These are phyloP conservation scores for Blastomussa wellsi DNA, from an alignment of 92 coral and sea anemone species.

Conservation along the genomic window DNA sequence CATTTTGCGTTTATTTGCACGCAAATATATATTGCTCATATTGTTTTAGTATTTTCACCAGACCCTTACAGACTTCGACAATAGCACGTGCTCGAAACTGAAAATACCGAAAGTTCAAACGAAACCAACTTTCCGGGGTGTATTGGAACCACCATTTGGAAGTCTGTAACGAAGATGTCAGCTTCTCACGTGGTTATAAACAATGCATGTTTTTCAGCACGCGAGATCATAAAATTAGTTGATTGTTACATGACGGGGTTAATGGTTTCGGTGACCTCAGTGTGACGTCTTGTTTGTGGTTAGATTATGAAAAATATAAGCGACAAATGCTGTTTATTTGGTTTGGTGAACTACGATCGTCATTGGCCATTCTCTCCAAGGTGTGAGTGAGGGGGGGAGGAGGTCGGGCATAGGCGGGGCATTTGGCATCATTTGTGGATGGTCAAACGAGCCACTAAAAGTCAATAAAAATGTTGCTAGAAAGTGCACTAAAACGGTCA, in stretches of 20 bases:
- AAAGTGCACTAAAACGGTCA: no score
- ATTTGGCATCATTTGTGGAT: no score
- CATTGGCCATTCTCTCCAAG: neutral
- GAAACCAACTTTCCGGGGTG: neutral
- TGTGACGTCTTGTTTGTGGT: neutral
- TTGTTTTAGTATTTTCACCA: neutral
- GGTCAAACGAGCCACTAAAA: no score
- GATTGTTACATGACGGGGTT: neutral
- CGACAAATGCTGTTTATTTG: neutral
- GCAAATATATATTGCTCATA: neutral
- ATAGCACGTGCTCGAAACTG: neutral
- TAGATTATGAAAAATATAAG: neutral
- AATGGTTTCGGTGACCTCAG: neutral
- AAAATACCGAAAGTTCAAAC: neutral
- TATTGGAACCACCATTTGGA: no score
- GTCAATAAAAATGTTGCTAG: no score
- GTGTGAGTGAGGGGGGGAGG: no score
- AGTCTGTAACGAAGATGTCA: neutral
- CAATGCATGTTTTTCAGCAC: slow-evolving; percentile 21
- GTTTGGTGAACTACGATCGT: neutral
- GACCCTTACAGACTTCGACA: neutral
- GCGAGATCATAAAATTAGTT: neutral
- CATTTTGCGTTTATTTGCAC: neutral
- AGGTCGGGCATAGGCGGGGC: no score
- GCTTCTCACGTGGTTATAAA: neutral